Evolutionary conservation across 2,113 vertebrate species (phyloP), one percentile per base, ranked within the genome.

Genomic region (Otis tarda): DNA sequence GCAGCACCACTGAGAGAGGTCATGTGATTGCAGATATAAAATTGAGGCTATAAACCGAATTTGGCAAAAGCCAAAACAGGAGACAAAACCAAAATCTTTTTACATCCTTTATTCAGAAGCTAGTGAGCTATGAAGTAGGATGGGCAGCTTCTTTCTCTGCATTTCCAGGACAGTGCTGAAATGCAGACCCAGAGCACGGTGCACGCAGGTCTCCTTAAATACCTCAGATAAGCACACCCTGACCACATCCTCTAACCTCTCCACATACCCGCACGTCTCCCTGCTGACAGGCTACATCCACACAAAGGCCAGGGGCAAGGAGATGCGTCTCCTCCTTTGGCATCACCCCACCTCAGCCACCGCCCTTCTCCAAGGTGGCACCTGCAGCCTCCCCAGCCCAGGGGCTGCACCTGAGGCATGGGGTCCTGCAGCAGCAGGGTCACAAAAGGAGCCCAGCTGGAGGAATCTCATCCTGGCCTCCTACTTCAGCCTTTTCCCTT

Each of bases 351-450:
- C 37, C 47, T n/a, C 63, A n/a, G 68, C 52, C 63, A 24, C 7
- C 1, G 0, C 10, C 53, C 61, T 25, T 20, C 30, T 28, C 41
- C 53, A 3, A 2, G 2, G 24, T 6, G 39, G 76, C 61, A 82
- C n/a, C 30, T 10, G 50, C 61, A 22, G 30, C 56, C 7, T 6
- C 41, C 50, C 24, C 39, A 41, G 35, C 30, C 25, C 61, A 7
- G 0, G 0, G 45, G 45, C 59, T 39, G 37, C 0, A 1, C 59
- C 55, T 31, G 27, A 22, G 69, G 53, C 57, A 31, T 1, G 1
- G 41, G 22, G 4, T 74, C 21, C 76, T 33, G 30, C 41, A 43
- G 49, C 68, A 21, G n/a, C 49, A 22, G 16, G 11, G 30, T 7
- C 41, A 35, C 4, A 28, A 64, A 24, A 1, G 0, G 33, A 64